Conservation (phyloP, 2,113 vertebrate species). For the Damaliscus lunatus region DNA sequence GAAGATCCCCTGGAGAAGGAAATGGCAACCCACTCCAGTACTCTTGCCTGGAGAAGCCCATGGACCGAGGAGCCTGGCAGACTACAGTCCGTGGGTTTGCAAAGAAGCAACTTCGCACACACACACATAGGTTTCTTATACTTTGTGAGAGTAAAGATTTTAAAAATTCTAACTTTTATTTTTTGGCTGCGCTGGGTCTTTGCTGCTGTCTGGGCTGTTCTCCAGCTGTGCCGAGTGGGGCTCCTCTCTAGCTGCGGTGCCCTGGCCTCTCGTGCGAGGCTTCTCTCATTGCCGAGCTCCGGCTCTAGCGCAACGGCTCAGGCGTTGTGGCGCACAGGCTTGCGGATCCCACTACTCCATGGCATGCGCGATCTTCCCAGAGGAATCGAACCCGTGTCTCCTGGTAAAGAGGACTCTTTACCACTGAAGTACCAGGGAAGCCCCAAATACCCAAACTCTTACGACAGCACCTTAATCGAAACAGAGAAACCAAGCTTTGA, state of each 20-base stretch:
- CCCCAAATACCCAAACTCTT: neutral
- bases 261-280: accelerated
- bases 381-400: neutral
- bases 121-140: neutral
- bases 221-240: neutral
- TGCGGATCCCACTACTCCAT: neutral
- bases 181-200: neutral
- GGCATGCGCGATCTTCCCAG: neutral
- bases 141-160: neutral
- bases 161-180: accelerated
- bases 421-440: neutral
- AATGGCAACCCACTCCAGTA: neutral
- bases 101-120: neutral
- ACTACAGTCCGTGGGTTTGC: neutral
- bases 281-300: neutral
- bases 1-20: neutral
- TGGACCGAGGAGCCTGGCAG: neutral
- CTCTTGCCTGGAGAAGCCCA: neutral
- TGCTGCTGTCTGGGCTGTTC: neutral
- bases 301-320: neutral
- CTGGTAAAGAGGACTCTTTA: neutral
- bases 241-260: neutral
- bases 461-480: neutral
- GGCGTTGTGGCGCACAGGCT: neutral
- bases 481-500: neutral